phyloP scores from a whole-genome alignment of 1,140 invertebrate species.

The Drosophila pachea region DNA sequence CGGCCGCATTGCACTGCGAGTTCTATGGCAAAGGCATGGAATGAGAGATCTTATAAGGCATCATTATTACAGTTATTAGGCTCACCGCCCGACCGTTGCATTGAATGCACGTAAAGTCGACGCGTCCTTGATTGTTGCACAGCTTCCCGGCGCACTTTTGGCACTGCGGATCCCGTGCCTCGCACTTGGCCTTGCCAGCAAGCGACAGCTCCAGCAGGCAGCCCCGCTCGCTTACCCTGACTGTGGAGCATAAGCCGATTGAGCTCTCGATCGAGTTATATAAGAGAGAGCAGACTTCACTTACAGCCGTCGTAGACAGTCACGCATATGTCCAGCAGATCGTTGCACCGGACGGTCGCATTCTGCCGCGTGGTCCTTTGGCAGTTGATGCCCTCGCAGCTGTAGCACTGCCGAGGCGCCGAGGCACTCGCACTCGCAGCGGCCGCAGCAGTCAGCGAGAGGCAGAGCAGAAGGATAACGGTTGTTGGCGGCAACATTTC shows the following conservation, averaged over 20 bases:
- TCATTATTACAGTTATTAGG: not conserved
- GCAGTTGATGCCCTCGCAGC: constrained; percentile 70
- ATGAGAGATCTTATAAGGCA: not conserved
- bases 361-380: constrained; percentile 48
- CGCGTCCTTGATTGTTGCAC: constrained; percentile 66
- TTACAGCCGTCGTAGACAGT: constrained; percentile 68
- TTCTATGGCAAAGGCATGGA: constrained; percentile 16
- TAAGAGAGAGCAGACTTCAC: constrained; percentile 10
- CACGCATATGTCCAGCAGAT: constrained; percentile 68
- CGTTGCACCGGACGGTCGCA: constrained; percentile 46
- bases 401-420: constrained; percentile 50
- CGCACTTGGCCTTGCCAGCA: constrained; percentile 43
- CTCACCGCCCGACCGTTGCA: constrained; percentile 58
- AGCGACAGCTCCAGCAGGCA: constrained; percentile 52
- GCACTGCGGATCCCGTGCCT: constrained; percentile 46
- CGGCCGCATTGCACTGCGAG: constrained; percentile 39
- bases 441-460: constrained; percentile 2
- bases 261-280: not conserved
- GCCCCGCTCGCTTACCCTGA: constrained; percentile 62
- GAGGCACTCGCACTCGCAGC: constrained; percentile 17
- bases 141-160: constrained; percentile 57
- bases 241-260: constrained; percentile 23
- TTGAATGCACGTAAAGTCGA: constrained; percentile 65
- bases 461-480: constrained; percentile 35
- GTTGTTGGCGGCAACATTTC: constrained; percentile 17